Conservation (phyloP, 2,797 vertebrate genomes). For the Enteromius fasciolatus region DNA sequence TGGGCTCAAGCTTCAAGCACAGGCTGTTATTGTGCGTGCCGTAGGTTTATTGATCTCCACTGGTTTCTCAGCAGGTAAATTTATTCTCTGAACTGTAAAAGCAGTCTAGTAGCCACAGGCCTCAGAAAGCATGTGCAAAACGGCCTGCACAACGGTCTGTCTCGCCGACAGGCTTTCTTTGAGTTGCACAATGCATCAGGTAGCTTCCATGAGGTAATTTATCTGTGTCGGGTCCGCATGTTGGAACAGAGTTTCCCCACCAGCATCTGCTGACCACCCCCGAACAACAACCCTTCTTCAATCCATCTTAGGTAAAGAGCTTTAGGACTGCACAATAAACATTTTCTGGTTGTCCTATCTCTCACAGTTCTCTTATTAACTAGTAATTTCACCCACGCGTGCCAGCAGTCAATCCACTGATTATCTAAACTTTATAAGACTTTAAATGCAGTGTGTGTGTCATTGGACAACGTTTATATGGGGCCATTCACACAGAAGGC, state of each 20-base stretch:
- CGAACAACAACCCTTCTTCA: slow-evolving; percentile 4
- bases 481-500: too few relatives aligned
- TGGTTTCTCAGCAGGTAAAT: slow-evolving; percentile 46
- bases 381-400: too few relatives aligned
- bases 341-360: neutral
- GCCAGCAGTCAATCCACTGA: too few relatives aligned
- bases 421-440: too few relatives aligned
- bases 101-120: slow-evolving; percentile 28
- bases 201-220: slow-evolving; percentile 51
- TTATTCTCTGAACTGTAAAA: slow-evolving; percentile 48
- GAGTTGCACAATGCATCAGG: slow-evolving; percentile 37
- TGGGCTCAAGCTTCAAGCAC: slow-evolving; percentile 33
- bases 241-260: slow-evolving; percentile 51
- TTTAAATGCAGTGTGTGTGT: too few relatives aligned
- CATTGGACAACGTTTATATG: too few relatives aligned
- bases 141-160: slow-evolving; percentile 5
- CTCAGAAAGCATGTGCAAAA: slow-evolving; percentile 35
- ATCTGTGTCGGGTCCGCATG: slow-evolving; percentile 47
- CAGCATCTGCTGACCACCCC: slow-evolving; percentile 54
- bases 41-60: slow-evolving; percentile 50
- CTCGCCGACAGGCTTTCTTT: slow-evolving; percentile 32
- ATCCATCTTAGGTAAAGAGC: slow-evolving; percentile 30
- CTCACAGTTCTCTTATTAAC: neutral
- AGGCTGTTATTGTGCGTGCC: slow-evolving; percentile 37
- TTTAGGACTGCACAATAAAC: slow-evolving; percentile 5